phyloP scores from a whole-genome alignment of 2,113 vertebrate genomes.

The Myotis yumanensis region DNA sequence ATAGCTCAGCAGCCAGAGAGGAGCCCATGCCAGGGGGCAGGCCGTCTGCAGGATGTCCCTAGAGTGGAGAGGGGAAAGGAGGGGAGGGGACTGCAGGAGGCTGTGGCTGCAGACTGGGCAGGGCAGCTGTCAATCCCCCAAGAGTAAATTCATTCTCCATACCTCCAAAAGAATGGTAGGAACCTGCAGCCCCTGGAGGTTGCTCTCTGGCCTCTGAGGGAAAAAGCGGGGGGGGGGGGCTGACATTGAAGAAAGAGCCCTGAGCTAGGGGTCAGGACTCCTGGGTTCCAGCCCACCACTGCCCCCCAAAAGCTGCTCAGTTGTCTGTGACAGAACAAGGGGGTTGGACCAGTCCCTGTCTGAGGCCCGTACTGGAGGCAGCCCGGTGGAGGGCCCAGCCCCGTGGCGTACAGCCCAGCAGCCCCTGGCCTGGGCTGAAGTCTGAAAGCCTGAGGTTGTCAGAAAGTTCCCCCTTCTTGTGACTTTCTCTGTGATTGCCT shows the following conservation, averaged over 20 bases:
- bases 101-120: neutral
- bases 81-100: neutral
- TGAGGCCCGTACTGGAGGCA: neutral
- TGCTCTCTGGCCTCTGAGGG: neutral
- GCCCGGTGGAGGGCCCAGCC: neutral
- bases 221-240: too few relatives aligned
- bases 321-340: neutral
- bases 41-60: conserved; percentile 51
- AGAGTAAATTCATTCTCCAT: neutral
- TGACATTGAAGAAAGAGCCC: neutral
- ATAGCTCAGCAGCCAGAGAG: conserved; percentile 50
- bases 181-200: neutral
- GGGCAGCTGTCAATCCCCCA: neutral
- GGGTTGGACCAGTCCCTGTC: neutral
- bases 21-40: conserved; percentile 62
- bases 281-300: neutral
- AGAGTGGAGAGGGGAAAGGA: neutral
- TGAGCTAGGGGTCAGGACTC: neutral
- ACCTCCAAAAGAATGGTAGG: neutral
- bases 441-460: neutral
- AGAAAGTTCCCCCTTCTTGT: neutral
- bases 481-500: neutral
- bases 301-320: neutral
- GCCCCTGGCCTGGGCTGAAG: neutral
- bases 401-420: neutral